phyloP scores from a whole-genome alignment of 2,113 vertebrate genomes.

The Hemicordylus capensis region DNA sequence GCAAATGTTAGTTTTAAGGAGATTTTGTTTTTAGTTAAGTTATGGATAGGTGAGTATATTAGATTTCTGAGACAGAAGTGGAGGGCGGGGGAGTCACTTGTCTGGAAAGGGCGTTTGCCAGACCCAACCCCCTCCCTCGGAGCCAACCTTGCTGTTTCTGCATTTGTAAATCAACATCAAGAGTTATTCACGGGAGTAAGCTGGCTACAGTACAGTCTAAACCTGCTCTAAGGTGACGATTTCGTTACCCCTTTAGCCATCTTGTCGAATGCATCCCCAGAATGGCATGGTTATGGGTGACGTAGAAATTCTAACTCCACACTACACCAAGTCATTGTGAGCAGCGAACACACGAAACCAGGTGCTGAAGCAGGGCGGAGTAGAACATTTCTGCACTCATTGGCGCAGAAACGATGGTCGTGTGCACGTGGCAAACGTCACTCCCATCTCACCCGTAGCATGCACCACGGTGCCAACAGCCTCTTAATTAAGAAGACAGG shows the following conservation, averaged over 20 bases:
- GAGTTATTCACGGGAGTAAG: not conserved
- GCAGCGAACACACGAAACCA: not conserved
- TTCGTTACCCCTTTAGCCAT: not conserved
- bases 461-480: not conserved
- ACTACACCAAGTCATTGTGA: not conserved
- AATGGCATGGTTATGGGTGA: not conserved
- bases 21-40: no score
- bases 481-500: rapidly evolving
- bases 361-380: no score
- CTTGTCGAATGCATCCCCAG: no score
- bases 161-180: not conserved
- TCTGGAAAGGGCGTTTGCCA: no score
- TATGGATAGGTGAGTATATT: no score
- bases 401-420: no score
- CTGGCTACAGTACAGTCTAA: not conserved
- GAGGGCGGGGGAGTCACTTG: no score
- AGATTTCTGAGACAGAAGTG: no score
- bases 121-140: no score
- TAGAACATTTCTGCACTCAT: no score
- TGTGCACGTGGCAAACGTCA: not conserved
- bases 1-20: not conserved
- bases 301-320: not conserved
- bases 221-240: not conserved
- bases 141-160: no score
- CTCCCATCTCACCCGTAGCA: not conserved